A percentile compares a stretch with the other conserved stretches of the same genome.
Evolutionary conservation across 2,888 invertebrate genomes (phyloP).

Genomic region (Papilio protenor): DNA sequence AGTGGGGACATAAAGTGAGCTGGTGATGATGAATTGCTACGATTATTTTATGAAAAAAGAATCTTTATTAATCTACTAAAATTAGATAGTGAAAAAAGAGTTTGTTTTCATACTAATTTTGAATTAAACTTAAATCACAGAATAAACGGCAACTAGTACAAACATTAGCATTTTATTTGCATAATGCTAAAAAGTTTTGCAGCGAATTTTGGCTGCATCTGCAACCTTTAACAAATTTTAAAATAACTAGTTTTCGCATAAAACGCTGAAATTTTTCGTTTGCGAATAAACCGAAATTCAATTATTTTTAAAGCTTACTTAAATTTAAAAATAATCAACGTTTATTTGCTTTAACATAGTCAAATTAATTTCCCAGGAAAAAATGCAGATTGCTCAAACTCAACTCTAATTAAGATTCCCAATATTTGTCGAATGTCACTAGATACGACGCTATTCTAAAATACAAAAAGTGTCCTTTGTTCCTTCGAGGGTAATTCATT

Average conservation of each 20-base stretch:
- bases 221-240: neutral
- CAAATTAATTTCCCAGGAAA: neutral
- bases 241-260: neutral
- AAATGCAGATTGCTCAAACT: too few species aligned
- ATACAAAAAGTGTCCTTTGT: slow-evolving; percentile 26
- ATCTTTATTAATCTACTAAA: neutral
- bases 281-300: neutral
- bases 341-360: neutral
- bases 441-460: slow-evolving; percentile 2
- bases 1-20: too few species aligned
- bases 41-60: too few species aligned
- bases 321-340: neutral
- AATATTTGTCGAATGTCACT: too few species aligned
- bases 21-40: too few species aligned
- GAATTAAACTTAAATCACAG: neutral
- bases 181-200: neutral
- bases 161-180: slow-evolving; percentile 20
- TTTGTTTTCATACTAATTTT: neutral
- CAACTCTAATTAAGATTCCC: too few species aligned
- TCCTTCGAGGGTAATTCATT: slow-evolving; percentile 25
- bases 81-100: neutral
- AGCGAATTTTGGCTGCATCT: slow-evolving; percentile 13
- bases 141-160: neutral
- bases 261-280: neutral
- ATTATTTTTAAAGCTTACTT: too few species aligned